Conservation (phyloP, 2,888 invertebrate genomes). For the Amphimallon solstitiale region DNA sequence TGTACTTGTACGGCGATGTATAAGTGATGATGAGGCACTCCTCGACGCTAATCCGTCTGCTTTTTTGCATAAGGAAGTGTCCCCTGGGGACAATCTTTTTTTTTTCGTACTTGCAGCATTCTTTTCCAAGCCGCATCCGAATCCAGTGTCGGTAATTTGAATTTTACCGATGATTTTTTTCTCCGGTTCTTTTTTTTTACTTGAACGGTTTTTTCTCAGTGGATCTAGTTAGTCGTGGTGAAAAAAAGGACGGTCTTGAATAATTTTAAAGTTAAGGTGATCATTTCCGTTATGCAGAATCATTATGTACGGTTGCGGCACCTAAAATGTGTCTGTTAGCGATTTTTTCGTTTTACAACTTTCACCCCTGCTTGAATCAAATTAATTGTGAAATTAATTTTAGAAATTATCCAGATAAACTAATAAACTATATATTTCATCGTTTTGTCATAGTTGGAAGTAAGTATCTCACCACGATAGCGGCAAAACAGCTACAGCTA, state of each 20-base stretch:
- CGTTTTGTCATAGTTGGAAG: no score
- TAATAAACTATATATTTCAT: no score
- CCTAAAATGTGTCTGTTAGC: no score
- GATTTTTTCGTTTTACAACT: no score
- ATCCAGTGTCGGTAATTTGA: background rate
- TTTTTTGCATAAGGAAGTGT: slow-evolving; percentile 17
- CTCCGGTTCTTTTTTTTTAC: slow-evolving; percentile 5
- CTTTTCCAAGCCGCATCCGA: background rate
- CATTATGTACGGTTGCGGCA: no score
- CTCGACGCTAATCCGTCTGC: slow-evolving; percentile 2
- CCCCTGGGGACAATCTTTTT: background rate
- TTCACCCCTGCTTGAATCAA: no score
- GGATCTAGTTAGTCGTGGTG: background rate
- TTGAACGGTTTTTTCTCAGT: slow-evolving; percentile 4
- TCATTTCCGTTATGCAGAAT: no score
- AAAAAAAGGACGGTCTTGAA: background rate
- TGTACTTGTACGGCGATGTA: background rate
- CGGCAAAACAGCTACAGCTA: no score
- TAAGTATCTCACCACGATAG: no score
- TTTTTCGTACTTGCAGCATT: background rate
- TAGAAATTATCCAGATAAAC: no score
- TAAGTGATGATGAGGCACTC: slow-evolving; percentile 13
- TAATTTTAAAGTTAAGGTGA: background rate
- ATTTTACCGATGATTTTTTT: background rate
- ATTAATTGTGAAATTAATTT: no score